Base-by-base conservation (phyloP, 1,140 invertebrate species). In the Dolichoris vasculosae region DNA sequence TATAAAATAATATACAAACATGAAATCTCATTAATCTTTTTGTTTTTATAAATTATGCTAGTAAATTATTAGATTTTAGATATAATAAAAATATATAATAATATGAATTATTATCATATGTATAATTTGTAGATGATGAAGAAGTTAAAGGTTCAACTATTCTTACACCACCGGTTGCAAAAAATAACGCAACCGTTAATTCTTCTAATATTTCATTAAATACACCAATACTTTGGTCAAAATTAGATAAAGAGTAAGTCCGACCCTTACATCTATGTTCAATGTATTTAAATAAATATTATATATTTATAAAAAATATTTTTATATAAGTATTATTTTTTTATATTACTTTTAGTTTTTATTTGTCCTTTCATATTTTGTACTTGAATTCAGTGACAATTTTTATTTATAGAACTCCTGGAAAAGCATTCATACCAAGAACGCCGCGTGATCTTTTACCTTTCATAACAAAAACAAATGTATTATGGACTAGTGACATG, bases 401-500 rank as follows among this genome's bases (percentile, higher is more conserved):
- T 30, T 64, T 77, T 55, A 59, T 75, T 80, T 26, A 64, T 73
- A 91, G 89, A 83, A 88, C 88, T 73, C 87, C 89, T 43, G 88
- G 75, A 40, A 87, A 83, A 76, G 86, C 90, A 55, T 78, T 83
- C 48, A 81, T 92, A 40, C 91, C 91, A 64, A 88, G 84, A 13
- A 91, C 90, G 35, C 92, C 92, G 20, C 43, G 88, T 63, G 90
- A 89, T 88, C 87, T 92, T 64, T 48, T 86, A 43, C 89, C 91
- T 48, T 89, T 92, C 69, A 88, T 92, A 82, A 86, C 48, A 83
- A 91, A 91, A 81, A 87, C 88, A 81, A 89, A 89, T 46, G 86
- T 89, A 73, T 87, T 89, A 1, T 92, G 92, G 92, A 90, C 86
- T 59, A 91, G 90, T 86, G 91, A 91, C 43, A 89, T 92, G 87